Percentiles rank a stretch among this genome's conserved stretches.
Conservation (phyloP, 2,113 vertebrate genomes). For the Gila orcuttii region DNA sequence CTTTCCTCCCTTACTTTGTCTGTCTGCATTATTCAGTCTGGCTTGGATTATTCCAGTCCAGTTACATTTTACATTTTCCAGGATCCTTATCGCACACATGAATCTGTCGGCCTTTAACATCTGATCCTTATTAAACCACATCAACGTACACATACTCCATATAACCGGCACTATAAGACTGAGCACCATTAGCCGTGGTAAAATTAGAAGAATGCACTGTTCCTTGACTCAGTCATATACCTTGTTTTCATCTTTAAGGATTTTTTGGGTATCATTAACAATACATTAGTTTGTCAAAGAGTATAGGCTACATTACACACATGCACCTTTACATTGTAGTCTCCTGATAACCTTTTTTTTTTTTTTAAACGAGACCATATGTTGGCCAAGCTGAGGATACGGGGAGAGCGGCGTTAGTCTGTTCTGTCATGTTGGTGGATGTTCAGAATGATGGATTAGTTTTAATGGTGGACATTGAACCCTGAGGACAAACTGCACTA, state of each 20-base stretch:
- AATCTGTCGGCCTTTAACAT: slow-evolving; percentile 3
- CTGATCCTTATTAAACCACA: slow-evolving; percentile 31
- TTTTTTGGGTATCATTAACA: background rate
- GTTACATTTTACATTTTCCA: slow-evolving; percentile 8
- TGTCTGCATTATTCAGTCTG: slow-evolving; percentile 38
- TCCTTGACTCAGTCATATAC: background rate
- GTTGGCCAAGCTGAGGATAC: background rate
- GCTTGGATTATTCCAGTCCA: slow-evolving; percentile 20
- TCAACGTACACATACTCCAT: slow-evolving; percentile 13
- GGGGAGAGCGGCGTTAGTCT: background rate
- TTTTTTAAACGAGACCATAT: slow-evolving; percentile 1
- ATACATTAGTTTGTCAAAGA: background rate
- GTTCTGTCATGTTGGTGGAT: slow-evolving; percentile 9
- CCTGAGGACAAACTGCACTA: background rate
- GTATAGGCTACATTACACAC: slow-evolving; percentile 29
- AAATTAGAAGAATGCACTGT: background rate
- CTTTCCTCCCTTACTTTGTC: background rate
- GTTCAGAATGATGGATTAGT: slow-evolving; percentile 25
- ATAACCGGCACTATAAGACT: background rate
- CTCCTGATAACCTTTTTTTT: background rate
- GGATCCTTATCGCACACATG: slow-evolving; percentile 27
- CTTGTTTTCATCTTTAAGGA: slow-evolving; percentile 15
- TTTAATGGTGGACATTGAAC: background rate
- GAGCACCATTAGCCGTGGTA: background rate
- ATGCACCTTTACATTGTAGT: background rate